Percentiles rank a stretch among this genome's conserved stretches.
Evolutionary conservation across 2,797 vertebrate species (phyloP).

Genomic region (Merluccius polli): DNA sequence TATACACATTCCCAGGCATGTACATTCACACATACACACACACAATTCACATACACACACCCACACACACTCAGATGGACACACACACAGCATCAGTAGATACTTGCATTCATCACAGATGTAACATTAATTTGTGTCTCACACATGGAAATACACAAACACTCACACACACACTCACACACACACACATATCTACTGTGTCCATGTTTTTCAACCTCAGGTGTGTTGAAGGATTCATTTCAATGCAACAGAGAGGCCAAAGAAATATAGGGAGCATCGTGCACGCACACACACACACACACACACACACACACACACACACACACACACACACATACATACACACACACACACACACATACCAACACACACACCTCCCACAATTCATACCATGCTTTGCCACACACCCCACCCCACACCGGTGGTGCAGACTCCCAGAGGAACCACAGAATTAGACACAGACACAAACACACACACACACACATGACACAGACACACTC

Average conservation of each 20-base stretch:
- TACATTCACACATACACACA: not conserved
- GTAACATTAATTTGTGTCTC: not conserved
- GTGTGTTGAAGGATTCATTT: slow-evolving; percentile 52
- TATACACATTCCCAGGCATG: not conserved
- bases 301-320: not conserved
- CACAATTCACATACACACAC: slow-evolving; percentile 2
- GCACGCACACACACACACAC: slow-evolving; percentile 11
- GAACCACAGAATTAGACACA: slow-evolving; percentile 58
- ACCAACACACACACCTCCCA: slow-evolving; percentile 28
- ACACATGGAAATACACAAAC: slow-evolving; percentile 14
- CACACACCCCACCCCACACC: slow-evolving; percentile 45
- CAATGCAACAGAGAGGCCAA: slow-evolving; percentile 48
- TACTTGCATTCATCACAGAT: not conserved
- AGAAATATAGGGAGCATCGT: slow-evolving; percentile 24
- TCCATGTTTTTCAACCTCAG: slow-evolving; percentile 36
- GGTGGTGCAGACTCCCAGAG: slow-evolving; percentile 58
- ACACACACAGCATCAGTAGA: slow-evolving; percentile 36
- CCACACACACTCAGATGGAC: slow-evolving; percentile 14
- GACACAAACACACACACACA: slow-evolving; percentile 43
- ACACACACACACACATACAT: slow-evolving; percentile 4
- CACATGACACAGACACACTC: slow-evolving; percentile 22
- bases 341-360: slow-evolving; percentile 27
- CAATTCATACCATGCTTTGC: slow-evolving; percentile 39
- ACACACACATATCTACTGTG: slow-evolving; percentile 2
- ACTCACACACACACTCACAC: slow-evolving; percentile 2